phyloP scores from a whole-genome alignment of 2,113 vertebrate genomes.

The Hemiscyllium ocellatum region DNA sequence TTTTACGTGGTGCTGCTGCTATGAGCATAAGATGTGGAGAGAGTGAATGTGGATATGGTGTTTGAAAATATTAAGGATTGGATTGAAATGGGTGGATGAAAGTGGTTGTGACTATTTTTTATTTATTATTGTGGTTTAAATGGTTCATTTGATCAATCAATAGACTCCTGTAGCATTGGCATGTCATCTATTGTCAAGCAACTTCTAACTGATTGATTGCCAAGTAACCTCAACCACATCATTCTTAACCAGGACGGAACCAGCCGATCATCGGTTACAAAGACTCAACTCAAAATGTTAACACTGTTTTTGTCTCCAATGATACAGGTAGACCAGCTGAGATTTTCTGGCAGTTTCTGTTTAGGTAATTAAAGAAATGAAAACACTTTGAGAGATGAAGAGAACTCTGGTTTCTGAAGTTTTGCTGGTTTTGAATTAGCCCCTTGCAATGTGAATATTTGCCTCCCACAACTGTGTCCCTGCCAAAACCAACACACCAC shows the following conservation, averaged over 20 bases:
- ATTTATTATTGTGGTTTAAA: background rate
- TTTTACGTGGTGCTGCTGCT: too few relatives aligned
- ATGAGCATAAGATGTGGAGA: too few relatives aligned
- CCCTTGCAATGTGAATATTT: background rate
- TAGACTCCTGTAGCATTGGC: background rate
- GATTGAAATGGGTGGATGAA: background rate
- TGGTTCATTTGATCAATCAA: background rate
- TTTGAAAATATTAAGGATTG: background rate
- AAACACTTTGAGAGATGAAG: background rate
- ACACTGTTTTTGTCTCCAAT: background rate
- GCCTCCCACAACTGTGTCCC: background rate
- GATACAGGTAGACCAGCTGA: background rate
- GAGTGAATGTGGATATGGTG: too few relatives aligned
- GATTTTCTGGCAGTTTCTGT: background rate
- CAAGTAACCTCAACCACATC: background rate
- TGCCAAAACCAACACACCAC: too few relatives aligned
- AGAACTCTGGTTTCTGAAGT: background rate
- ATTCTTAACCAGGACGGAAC: background rate
- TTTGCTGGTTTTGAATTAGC: background rate
- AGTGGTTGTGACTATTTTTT: background rate
- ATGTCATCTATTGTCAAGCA: background rate
- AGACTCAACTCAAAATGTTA: background rate
- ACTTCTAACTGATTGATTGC: background rate
- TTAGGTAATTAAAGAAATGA: background rate
- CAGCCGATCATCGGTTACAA: background rate